phyloP scores from a whole-genome alignment of 2,113 vertebrate genomes.

The Henicopernis longicauda region DNA sequence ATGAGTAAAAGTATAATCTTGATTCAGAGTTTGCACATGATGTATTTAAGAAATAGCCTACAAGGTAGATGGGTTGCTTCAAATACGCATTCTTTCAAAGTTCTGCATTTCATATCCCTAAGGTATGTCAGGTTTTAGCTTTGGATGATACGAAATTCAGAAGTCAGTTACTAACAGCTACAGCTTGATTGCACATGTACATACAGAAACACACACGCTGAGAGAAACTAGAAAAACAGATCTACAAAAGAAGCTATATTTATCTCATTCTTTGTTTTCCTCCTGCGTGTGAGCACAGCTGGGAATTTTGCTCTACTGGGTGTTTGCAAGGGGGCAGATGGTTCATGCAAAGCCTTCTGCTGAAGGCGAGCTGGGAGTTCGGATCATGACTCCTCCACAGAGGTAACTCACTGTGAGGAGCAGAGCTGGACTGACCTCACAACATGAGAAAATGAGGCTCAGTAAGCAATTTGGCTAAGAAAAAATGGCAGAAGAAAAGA shows the following conservation, averaged over 20 bases:
- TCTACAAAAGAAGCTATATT: background rate
- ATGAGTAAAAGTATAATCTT: background rate
- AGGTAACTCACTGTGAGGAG: slow-evolving; percentile 29
- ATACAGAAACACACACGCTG: background rate
- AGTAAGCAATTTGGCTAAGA: background rate
- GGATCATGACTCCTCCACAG: background rate
- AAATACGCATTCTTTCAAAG: background rate
- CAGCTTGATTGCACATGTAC: background rate
- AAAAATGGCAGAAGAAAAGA: background rate
- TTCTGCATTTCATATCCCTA: background rate
- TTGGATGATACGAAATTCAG: background rate
- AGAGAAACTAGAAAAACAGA: background rate
- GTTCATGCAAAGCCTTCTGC: slow-evolving; percentile 4
- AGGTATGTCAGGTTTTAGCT: background rate
- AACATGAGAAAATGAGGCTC: background rate
- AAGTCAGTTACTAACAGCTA: background rate
- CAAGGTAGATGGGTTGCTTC: background rate
- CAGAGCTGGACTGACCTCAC: slow-evolving; percentile 24
- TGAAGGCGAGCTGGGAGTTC: background rate
- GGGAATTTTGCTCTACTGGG: background rate
- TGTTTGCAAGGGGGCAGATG: background rate
- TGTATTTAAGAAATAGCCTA: background rate
- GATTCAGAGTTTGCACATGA: background rate
- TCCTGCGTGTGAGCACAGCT: background rate
- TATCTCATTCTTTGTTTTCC: background rate